phyloP scores from a whole-genome alignment of 2,113 vertebrate species.

The Charadrius vociferus region DNA sequence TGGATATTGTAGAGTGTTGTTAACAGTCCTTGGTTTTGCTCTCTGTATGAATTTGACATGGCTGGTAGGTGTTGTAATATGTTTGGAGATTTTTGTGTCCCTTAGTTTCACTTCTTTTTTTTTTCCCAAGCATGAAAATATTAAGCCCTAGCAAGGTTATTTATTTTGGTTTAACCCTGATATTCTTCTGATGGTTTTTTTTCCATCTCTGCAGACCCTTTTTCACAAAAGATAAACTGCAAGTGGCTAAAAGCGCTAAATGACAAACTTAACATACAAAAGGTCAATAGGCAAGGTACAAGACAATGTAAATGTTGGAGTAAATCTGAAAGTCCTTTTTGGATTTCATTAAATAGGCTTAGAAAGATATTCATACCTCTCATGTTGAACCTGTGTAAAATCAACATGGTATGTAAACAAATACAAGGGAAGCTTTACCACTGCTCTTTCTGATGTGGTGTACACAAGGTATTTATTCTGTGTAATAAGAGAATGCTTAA shows the following conservation, averaged over 20 bases:
- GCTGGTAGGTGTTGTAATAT: background rate
- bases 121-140: background rate
- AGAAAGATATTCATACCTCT: background rate
- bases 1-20: background rate
- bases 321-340: background rate
- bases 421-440: background rate
- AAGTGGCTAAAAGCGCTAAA: background rate
- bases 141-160: background rate
- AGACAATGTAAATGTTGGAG: background rate
- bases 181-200: background rate
- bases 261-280: background rate
- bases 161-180: background rate
- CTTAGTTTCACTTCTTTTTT: background rate
- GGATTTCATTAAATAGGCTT: background rate
- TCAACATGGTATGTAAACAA: background rate
- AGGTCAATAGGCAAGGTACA: background rate
- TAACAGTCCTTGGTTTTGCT: background rate
- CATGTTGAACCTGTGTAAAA: background rate
- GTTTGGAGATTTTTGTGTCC: background rate
- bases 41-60: background rate
- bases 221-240: background rate
- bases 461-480: background rate
- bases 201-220: background rate
- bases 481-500: background rate
- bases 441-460: background rate